phyloP scores from a whole-genome alignment of 1,140 invertebrate species.

The Helicoverpa zea region DNA sequence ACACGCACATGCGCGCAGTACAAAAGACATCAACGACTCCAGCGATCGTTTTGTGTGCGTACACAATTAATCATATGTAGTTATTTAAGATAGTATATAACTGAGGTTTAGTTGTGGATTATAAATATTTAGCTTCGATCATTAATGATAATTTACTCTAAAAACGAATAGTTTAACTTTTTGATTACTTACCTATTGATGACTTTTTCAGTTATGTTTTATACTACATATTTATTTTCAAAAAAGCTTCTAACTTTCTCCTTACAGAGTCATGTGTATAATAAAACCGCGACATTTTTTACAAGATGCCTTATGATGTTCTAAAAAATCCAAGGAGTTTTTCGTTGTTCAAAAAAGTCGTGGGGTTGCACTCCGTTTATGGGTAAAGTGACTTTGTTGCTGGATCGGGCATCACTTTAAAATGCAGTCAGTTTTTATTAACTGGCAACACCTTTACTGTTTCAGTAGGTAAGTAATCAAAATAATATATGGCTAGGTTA shows the following conservation, averaged over 20 bases:
- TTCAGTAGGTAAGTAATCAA: slow-evolving; percentile 38
- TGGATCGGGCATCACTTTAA: slow-evolving; percentile 35
- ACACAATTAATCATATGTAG: too few relatives aligned
- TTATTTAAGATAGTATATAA: background rate
- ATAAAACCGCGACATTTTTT: slow-evolving; percentile 77
- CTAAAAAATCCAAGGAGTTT: slow-evolving; percentile 76
- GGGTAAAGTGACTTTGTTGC: slow-evolving; percentile 19
- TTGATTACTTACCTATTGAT: too few relatives aligned
- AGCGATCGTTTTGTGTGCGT: background rate
- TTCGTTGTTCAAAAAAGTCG: slow-evolving; percentile 70
- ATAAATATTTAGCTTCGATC: background rate
- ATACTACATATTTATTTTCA: too few relatives aligned
- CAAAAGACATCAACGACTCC: slow-evolving; percentile 76
- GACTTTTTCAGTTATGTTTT: too few relatives aligned
- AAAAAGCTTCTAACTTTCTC: slow-evolving; percentile 59
- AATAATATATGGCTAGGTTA: slow-evolving; percentile 9
- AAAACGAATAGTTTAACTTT: too few relatives aligned
- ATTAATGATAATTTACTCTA: background rate
- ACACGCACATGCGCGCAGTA: slow-evolving; percentile 48
- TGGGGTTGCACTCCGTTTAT: slow-evolving; percentile 56
- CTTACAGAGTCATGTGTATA: slow-evolving; percentile 69
- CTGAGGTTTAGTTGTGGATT: background rate
- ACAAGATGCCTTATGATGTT: slow-evolving; percentile 70
- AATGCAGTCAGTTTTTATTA: slow-evolving; percentile 34
- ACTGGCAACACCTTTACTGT: slow-evolving; percentile 29